A percentile compares a stretch with the other conserved stretches of the same genome.
Evolutionary conservation across 2,113 vertebrate genomes (phyloP).

Genomic region (Cyprinus carpio): DNA sequence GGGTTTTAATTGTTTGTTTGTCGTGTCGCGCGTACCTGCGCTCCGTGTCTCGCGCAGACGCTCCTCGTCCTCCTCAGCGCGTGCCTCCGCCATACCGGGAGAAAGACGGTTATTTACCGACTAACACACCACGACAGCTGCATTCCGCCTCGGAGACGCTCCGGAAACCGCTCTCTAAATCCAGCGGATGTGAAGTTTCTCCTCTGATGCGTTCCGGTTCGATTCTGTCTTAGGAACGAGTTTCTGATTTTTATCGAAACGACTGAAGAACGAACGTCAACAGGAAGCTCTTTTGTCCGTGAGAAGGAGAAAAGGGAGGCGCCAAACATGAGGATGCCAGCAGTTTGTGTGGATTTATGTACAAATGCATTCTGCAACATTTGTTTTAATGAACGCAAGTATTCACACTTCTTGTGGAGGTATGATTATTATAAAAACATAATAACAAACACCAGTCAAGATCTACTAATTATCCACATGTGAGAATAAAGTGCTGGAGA

Average conservation of each 20-base stretch:
- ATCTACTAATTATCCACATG: too few species aligned
- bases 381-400: too few species aligned
- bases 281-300: conserved; percentile 50
- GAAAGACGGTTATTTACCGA: background rate
- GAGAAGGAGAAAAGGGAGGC: conserved; percentile 27
- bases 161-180: too few species aligned
- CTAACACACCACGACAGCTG: background rate
- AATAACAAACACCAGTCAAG: too few species aligned
- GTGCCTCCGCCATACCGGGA: conserved; percentile 82
- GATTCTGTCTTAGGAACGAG: too few species aligned
- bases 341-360: too few species aligned
- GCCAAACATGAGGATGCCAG: conserved; percentile 2
- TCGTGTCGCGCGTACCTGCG: background rate
- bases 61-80: conserved; percentile 83
- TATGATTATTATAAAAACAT: too few species aligned
- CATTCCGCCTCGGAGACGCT: background rate
- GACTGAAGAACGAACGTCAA: conserved; percentile 37
- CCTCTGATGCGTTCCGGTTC: too few species aligned
- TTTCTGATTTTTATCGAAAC: background rate
- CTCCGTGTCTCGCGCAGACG: conserved; percentile 75
- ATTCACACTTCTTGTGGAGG: background rate
- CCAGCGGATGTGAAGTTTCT: background rate
- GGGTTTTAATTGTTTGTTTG: background rate
- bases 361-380: too few species aligned
- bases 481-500: too few species aligned